A percentile compares a stretch with the other conserved stretches of the same genome.
phyloP scores from a whole-genome alignment of 2,113 vertebrate species.

The Pholis gunnellus region DNA sequence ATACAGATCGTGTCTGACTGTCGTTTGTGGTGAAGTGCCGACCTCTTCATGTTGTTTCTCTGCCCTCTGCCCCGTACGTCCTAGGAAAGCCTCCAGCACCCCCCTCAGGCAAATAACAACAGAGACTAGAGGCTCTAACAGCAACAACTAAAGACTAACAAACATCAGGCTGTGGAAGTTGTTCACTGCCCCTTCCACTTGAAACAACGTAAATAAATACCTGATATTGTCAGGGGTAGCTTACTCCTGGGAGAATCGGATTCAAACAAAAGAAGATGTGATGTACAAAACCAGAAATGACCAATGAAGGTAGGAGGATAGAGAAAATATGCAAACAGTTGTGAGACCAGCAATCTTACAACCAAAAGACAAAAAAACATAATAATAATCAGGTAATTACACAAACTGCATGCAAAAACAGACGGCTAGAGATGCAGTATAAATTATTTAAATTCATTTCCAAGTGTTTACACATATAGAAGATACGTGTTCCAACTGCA shows the following conservation, averaged over 20 bases:
- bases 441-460: background rate
- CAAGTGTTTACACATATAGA: background rate
- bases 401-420: background rate
- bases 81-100: conserved; percentile 37
- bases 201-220: background rate
- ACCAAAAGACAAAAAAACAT: background rate
- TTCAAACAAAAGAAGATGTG: background rate
- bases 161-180: background rate
- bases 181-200: background rate
- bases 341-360: background rate
- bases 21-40: background rate
- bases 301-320: background rate
- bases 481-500: conserved; percentile 1
- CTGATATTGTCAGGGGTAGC: background rate
- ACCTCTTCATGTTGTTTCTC: conserved; percentile 7
- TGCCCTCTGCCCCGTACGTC: conserved; percentile 14
- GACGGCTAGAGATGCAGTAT: background rate
- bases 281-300: background rate
- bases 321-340: background rate
- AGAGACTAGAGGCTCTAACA: background rate
- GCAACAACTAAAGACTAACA: background rate
- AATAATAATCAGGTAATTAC: background rate
- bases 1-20: background rate
- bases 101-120: conserved; percentile 38
- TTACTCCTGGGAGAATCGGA: background rate